Evolutionary conservation across 1,140 invertebrate genomes (phyloP), one percentile per base, ranked within the genome.

Genomic region (Drosophila parvula): DNA sequence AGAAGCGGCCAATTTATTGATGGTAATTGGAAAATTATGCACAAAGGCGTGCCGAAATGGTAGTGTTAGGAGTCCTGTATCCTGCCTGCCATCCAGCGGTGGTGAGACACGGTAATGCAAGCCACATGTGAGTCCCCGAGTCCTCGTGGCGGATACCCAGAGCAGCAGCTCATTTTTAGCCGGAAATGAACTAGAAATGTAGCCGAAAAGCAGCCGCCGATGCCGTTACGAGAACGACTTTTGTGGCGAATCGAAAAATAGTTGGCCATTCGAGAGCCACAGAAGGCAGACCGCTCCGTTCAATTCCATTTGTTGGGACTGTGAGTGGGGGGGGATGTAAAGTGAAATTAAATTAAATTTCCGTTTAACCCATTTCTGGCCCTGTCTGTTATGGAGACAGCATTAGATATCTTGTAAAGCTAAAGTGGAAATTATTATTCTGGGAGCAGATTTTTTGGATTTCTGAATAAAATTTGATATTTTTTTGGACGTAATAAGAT

Each of bases 121-220:
- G 47, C 50, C 82, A 78, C 68, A 88, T 77, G 67, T 80, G 77
- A 50, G 40, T 50, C 43, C 28, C 57, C 43, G 65, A 47, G 40
- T 48, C 50, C 18, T 58, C 50, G 64, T 55, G 36, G 44, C 53
- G 75, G 59, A 74, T 58, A 38, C 63, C 58, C 61, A 51, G 41
- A 67, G 78, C 78, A 75, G 70, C 76, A 86, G 83, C 83, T 86
- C 83, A 86, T 86, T 86, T 86, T 88, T 88, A 83, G 77, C 79
- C 79, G 83, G 83, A 86, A 86, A 86, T 86, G 76, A 86, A 86
- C 83, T 83, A 86, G 84, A 86, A 86, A 88, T 80, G 75, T 82
- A 82, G 83, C 68, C 55, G 71, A 74, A 81, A 62, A 82, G 58
- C 53, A 81, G 80, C 76, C 65, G 60, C 68, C 60, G 61, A 32